A percentile compares a stretch with the other conserved stretches of the same genome.
These are phyloP conservation scores for Chionis minor DNA, from an alignment of 2,113 vertebrate species.

Conservation along the genomic window DNA sequence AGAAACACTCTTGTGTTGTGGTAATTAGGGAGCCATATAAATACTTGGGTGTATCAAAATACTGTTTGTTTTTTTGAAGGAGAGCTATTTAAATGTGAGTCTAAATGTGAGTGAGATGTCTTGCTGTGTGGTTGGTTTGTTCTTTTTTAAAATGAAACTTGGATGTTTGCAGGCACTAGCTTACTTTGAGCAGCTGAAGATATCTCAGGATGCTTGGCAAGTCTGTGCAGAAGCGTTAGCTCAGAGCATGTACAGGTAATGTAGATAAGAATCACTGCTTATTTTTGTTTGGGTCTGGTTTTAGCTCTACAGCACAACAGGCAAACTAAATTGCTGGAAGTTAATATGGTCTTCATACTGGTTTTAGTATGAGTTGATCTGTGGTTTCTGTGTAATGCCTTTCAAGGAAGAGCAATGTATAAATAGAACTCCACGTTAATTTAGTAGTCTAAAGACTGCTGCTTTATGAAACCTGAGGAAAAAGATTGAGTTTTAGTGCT, in stretches of 20 bases:
- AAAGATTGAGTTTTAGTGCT: not conserved
- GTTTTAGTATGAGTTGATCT: not conserved
- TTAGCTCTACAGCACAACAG: not conserved
- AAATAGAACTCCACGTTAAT: not conserved
- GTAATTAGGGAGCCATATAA: not conserved
- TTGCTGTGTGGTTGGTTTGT: not conserved
- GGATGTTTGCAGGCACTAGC: conserved; percentile 84
- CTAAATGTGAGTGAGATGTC: not conserved
- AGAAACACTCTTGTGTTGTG: not conserved
- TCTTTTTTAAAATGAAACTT: not conserved
- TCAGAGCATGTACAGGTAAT: conserved; percentile 91
- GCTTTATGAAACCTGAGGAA: not conserved
- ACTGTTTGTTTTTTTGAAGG: not conserved
- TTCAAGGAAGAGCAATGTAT: not conserved
- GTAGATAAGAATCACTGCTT: not conserved
- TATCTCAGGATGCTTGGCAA: conserved; percentile 96
- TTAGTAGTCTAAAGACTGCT: not conserved
- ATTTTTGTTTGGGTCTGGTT: not conserved
- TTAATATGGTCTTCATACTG: not conserved
- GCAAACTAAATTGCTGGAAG: not conserved
- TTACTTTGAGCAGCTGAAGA: conserved; percentile 97
- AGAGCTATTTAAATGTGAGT: not conserved
- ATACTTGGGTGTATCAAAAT: not conserved
- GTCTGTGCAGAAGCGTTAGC: conserved; percentile 93
- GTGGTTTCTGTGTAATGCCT: not conserved